Conservation (phyloP, 2,113 vertebrate species). For the Pristiophorus japonicus region DNA sequence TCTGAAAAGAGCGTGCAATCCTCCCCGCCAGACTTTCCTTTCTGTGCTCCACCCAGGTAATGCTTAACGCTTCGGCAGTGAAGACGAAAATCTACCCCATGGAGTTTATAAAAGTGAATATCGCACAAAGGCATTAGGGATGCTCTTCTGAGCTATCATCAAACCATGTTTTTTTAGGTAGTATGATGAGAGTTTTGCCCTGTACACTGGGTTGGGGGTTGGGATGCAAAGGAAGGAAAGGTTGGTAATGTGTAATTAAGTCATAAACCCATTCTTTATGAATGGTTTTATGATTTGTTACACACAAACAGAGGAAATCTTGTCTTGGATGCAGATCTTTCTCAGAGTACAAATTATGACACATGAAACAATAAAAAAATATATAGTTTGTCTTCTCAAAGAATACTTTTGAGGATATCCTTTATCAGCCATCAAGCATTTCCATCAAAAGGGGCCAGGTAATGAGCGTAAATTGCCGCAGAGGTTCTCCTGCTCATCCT, state of each 20-base stretch:
- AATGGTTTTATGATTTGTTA: neutral
- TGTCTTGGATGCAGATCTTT: neutral
- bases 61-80: neutral
- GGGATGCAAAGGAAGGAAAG: too few relatives aligned
- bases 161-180: neutral
- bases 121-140: neutral
- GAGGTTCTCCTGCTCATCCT: too few relatives aligned
- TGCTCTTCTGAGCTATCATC: neutral
- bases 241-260: neutral
- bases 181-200: neutral
- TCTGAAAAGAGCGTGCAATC: neutral
- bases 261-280: neutral
- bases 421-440: too few relatives aligned
- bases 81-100: neutral
- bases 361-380: too few relatives aligned
- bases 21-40: neutral
- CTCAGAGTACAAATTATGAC: too few relatives aligned
- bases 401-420: too few relatives aligned
- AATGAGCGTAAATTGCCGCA: too few relatives aligned
- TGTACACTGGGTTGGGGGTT: too few relatives aligned
- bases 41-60: neutral
- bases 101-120: neutral
- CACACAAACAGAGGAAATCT: neutral
- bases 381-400: too few relatives aligned
- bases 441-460: too few relatives aligned